Base-by-base conservation (phyloP, 2,888 invertebrate genomes). In the Orgyia antiqua region DNA sequence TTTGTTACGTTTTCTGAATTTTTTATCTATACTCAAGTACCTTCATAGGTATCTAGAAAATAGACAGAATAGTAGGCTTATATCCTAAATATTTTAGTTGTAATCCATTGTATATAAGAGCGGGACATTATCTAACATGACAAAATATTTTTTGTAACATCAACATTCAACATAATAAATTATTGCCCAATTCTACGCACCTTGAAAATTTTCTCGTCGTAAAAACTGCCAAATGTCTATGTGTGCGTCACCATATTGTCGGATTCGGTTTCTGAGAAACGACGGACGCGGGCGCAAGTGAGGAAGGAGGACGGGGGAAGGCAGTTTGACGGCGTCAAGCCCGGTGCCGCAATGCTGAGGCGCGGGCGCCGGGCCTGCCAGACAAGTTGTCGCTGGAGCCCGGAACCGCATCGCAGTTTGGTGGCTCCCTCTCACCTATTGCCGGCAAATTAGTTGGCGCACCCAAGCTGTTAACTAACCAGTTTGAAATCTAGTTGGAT, bases 351-450 rank as follows among this genome's bases (percentile, higher is more conserved):
- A 46, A 15, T 4, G 47, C 47, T 46, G 43, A 43, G 45, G 42
- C 39, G 39, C 39, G 44, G 56, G 54, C 62, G 63, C 66, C 64
- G 60, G 68, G 68, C 71, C 65, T 63, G 73, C 80, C 78, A 86
- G 86, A 86, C 86, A 83, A 83, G 70, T 79, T 77, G 84, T 82
- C 84, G 83, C 82, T 78, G 70, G 57, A 61, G 65, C 63, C 59
- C 57, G 60, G 58, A 55, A 53, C 55, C 60, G 47, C 49, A 48
- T 50, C 57, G 51, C 49, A 49, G 42, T 15, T 15, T 15, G 36
- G 23, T 11, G 4, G 23, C 54, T 47, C 30, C 13, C 8, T 39
- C 46, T 39, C 55, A 40, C 43, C 52, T 27, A 42, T 51, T 49
- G 52, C 32, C 59, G 39, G 49, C 58, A 66, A 67, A 71, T 67